phyloP scores from a whole-genome alignment of 1,140 invertebrate genomes.

The Monomorium pharaonis region DNA sequence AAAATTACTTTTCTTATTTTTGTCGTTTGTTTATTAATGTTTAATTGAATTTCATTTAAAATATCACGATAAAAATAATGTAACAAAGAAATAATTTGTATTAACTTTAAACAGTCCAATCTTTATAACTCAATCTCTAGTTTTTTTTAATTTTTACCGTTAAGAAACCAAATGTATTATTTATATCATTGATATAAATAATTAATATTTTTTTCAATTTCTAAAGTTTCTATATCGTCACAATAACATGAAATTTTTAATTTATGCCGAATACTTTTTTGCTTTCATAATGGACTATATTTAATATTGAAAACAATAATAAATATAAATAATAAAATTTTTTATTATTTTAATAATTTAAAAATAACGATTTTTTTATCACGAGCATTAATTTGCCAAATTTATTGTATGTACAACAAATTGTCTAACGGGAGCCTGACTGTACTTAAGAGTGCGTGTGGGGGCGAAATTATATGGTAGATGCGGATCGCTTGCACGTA shows the following conservation, averaged over 20 bases:
- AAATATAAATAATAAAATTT: not conserved
- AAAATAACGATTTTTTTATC: not conserved
- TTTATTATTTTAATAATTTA: not conserved
- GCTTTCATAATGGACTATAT: not conserved
- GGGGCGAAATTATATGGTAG: slow-evolving; percentile 84
- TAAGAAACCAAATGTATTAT: not conserved
- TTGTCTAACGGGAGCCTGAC: not conserved
- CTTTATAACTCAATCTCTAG: not conserved
- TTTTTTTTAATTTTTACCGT: not conserved
- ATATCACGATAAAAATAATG: not conserved
- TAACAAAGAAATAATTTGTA: not conserved
- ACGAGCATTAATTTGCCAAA: not conserved
- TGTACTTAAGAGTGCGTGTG: slow-evolving; percentile 17
- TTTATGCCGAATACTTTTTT: not conserved
- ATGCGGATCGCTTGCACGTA: slow-evolving; percentile 92
- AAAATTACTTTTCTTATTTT: not conserved
- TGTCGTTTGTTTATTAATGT: not conserved
- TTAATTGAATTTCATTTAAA: not conserved
- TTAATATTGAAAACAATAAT: not conserved
- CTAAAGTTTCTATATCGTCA: not conserved
- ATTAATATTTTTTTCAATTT: not conserved
- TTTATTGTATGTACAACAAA: slow-evolving; percentile 3
- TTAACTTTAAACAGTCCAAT: not conserved
- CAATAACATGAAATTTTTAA: not conserved
- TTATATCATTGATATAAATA: not conserved